These are phyloP conservation scores for Tricholauxania praeusta DNA, from an alignment of 2,888 invertebrate species.

Conservation along the genomic window DNA sequence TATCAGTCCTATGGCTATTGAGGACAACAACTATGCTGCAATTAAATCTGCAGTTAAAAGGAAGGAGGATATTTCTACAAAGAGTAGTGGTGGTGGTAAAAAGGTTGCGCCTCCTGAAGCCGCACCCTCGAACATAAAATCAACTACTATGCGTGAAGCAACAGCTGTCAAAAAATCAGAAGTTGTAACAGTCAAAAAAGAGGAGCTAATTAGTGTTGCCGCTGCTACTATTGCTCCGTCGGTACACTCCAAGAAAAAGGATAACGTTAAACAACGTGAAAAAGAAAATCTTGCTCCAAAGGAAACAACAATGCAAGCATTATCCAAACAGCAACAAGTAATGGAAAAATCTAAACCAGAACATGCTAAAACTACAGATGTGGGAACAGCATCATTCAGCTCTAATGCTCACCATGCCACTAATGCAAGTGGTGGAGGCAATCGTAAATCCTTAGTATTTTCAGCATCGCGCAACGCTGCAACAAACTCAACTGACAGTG, in stretches of 20 bases:
- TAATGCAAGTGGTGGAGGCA: slow-evolving; percentile 37
- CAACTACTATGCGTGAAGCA: slow-evolving; percentile 31
- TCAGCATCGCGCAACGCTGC: slow-evolving; percentile 42
- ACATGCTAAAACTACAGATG: neutral
- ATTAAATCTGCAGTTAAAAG: too few species aligned
- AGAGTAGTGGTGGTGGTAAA: too few species aligned
- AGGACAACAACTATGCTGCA: too few species aligned
- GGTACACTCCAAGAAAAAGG: slow-evolving; percentile 49
- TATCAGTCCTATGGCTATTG: too few species aligned
- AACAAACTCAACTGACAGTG: slow-evolving; percentile 52
- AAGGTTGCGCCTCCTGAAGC: too few species aligned
- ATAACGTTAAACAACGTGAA: slow-evolving; percentile 61
- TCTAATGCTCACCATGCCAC: slow-evolving; percentile 35
- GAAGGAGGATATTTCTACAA: too few species aligned
- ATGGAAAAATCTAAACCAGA: slow-evolving; percentile 33
- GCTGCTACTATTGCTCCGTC: slow-evolving; percentile 32
- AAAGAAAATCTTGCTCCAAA: slow-evolving; percentile 67
- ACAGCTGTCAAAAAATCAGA: slow-evolving; percentile 41
- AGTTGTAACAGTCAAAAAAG: slow-evolving; percentile 52
- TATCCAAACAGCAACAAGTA: slow-evolving; percentile 41
- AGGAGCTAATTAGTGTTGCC: slow-evolving; percentile 31
- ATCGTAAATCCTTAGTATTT: slow-evolving; percentile 50
- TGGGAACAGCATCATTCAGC: slow-evolving; percentile 31
- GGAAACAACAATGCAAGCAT: slow-evolving; percentile 45
- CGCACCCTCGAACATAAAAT: slow-evolving; percentile 24